Conservation (phyloP, 2,113 vertebrate species). For the Fulmarus glacialis region DNA sequence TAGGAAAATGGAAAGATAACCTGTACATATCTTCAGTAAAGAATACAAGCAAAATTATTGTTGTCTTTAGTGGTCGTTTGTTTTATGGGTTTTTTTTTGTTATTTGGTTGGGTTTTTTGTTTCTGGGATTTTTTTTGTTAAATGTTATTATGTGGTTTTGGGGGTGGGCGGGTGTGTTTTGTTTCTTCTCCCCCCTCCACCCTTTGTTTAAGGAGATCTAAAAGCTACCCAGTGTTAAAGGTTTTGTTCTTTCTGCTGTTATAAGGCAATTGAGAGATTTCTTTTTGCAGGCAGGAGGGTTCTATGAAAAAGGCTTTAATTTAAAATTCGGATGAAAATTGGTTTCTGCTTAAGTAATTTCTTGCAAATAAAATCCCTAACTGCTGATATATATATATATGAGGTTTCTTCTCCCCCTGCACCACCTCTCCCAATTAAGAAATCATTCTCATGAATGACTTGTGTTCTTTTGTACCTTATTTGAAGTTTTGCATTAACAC, state of each 20-base stretch:
- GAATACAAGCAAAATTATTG: neutral
- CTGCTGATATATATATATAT: neutral
- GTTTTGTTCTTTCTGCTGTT: neutral
- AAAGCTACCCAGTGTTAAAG: neutral
- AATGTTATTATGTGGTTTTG: neutral
- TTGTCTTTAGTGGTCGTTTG: neutral
- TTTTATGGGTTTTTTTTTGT: neutral
- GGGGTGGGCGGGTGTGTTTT: neutral
- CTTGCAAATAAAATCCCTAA: neutral
- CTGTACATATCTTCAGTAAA: neutral
- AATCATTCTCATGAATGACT: neutral
- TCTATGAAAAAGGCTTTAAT: neutral
- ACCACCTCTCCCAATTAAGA: neutral
- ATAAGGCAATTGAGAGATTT: neutral
- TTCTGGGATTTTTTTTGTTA: neutral
- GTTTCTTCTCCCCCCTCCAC: too few species aligned
- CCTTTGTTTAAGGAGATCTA: neutral
- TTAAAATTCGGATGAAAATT: neutral
- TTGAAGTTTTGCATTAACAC: neutral
- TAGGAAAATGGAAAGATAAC: neutral
- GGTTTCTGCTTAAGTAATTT: neutral
- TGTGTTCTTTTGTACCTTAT: neutral
- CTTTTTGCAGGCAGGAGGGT: neutral
- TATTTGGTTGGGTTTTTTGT: neutral
- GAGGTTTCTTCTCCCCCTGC: neutral